These are phyloP conservation scores for Heliconius hewitsoni DNA, from an alignment of 1,140 invertebrate species.

Conservation along the genomic window DNA sequence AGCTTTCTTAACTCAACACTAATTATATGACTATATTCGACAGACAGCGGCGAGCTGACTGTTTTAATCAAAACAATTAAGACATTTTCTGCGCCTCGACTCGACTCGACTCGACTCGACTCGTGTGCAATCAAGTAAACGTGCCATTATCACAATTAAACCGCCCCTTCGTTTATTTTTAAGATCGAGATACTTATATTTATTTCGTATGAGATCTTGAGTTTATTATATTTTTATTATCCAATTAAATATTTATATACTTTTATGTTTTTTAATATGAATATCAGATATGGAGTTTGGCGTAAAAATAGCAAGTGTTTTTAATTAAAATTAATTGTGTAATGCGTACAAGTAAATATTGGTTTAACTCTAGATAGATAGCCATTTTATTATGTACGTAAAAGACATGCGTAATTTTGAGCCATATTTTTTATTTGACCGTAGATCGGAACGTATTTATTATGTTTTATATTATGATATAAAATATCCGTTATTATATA, in stretches of 20 bases:
- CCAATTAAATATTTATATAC: not conserved
- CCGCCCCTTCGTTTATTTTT: constrained; percentile 12
- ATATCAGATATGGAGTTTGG: not conserved
- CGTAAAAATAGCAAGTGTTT: not conserved
- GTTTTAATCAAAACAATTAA: constrained; percentile 33
- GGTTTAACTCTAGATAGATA: too few species aligned
- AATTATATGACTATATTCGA: not conserved
- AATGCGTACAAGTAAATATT: not conserved
- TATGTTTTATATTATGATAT: too few species aligned
- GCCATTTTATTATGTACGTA: too few species aligned
- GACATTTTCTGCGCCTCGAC: constrained; percentile 22
- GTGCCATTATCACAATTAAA: constrained; percentile 21
- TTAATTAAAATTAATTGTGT: not conserved
- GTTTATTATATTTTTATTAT: constrained; percentile 14
- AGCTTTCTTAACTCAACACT: not conserved
- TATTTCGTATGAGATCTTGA: not conserved
- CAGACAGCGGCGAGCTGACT: constrained; percentile 15
- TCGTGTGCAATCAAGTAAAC: constrained; percentile 24
- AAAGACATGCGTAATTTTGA: too few species aligned
- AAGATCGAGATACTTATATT: not conserved
- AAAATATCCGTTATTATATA: too few species aligned
- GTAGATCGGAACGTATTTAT: too few species aligned
- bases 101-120: not conserved
- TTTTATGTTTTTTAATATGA: not conserved
- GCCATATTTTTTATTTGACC: too few species aligned